Evolutionary conservation across 2,888 invertebrate species (phyloP), one percentile per base, ranked within the genome.

Genomic region (Thecophora atra): DNA sequence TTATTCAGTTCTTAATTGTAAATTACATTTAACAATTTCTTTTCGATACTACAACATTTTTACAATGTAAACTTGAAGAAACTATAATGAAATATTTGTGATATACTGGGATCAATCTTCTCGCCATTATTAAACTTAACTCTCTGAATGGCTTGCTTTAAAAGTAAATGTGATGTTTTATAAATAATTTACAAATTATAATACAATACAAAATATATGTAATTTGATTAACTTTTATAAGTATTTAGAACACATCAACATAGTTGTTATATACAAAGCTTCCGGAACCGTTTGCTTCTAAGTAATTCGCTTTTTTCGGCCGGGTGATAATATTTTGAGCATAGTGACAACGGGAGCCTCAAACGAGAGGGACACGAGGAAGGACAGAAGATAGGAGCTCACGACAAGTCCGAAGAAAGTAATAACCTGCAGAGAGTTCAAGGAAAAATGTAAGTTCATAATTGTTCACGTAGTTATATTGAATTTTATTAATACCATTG

Each of bases 291-390:
- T 4, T 47, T n/a, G 58, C 13, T 62, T 28, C 54, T 79, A 84
- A 76, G 86, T 80, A 76, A 86, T 75, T 72, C 85, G 83, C 78
- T 87, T 88, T 81, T 87, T 87, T 80, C 87, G 83, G 81, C 89
- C 89, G 67, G 91, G 91, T 11, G 90, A 87, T 56, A 90, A 79
- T 75, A 93, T 91, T 87, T 93, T 93, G 60, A 95, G 88, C 91
- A 95, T 92, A 73, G 93, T 92, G 77, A 95, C 94, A 68, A 94
- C 90, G 62, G 95, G 95, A 63, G 95, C 94, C 85, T 95, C 95
- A 85, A 94, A 95, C 0, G 93, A 90, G 73, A 95, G 87, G 2
- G 95, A 95, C 71, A 95, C 90, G 64, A 93, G 84, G 84, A 95
- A 94, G 15, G 94, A 92, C 30, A 95, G 84, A 73, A 90, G 87